Evolutionary conservation across 2,113 vertebrate genomes (phyloP), one percentile per base, ranked within the genome.

Genomic region (Charina bottae): DNA sequence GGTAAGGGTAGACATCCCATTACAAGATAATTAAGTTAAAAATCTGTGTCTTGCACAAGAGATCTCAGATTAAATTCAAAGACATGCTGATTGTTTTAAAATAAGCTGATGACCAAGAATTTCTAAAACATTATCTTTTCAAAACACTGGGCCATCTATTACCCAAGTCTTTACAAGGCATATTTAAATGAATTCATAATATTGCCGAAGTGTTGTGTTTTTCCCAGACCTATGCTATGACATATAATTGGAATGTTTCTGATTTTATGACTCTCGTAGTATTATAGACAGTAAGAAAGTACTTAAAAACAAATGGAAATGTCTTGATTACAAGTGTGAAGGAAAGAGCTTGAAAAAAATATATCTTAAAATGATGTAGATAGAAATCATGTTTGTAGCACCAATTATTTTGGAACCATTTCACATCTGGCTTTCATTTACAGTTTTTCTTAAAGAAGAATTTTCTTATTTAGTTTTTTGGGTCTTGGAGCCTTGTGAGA

Each of bases 261-360:
- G 6, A 78, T 21, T 78, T 9, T 37, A 21, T 37, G 33, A 21
- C 33, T 37, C 68, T 21, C 17, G 1, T 78, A 37, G 33, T 72
- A 62, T 62, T 64, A 10, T 3, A 62, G 24, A 92, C 78, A 92
- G 90, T 90, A 95, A 94, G 94, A 96, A 94, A 42, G 83, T 90
- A 94, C n/a, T 94, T 97, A 95, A 90, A 96, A 97, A 96, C 94
- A 94, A 96, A 97, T 97, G 94, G 95, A 96, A 97, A 97, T 96
- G 97, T 95, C 96, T 96, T 90, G 96, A 97, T 96, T 97, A 96
- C 97, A 96, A 94, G 94, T 93, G 85, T 94, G 90, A 56, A 93
- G 95, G 96, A 97, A 97, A 97, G 94, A 96, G 96, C 96, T 96
- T 96, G 94, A 95, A 90, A 97, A 53, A n/a, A 83, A 96, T 96